These are phyloP conservation scores for Batillaria attramentaria DNA, from an alignment of 1,140 invertebrate species.

Conservation along the genomic window DNA sequence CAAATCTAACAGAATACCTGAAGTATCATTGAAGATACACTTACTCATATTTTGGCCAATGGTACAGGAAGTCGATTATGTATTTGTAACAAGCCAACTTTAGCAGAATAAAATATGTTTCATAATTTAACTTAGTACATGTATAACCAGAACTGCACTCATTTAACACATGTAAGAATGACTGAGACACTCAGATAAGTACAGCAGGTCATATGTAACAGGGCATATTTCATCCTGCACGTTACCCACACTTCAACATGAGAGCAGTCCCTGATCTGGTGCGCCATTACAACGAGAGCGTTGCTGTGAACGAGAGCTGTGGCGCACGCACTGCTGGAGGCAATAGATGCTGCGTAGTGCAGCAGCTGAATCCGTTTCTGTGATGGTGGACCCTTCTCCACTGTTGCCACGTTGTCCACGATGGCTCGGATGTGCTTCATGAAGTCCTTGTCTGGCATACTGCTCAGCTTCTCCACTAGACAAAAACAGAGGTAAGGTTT, in stretches of 20 bases:
- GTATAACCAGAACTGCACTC: background rate
- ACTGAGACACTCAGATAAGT: too few species aligned
- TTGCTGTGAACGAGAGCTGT: constrained; percentile 50
- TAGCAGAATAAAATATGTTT: background rate
- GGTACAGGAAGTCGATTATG: too few species aligned
- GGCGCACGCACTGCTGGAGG: constrained; percentile 50
- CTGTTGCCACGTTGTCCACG: constrained; percentile 53
- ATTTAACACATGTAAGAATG: background rate
- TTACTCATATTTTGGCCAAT: too few species aligned
- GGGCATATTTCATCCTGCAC: too few species aligned
- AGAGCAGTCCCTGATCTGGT: constrained; percentile 65
- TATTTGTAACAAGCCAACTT: too few species aligned
- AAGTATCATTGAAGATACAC: too few species aligned
- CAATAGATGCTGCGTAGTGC: constrained; percentile 65
- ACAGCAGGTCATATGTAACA: too few species aligned
- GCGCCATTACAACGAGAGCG: constrained; percentile 54
- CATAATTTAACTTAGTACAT: constrained; percentile 2
- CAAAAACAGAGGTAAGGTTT: constrained; percentile 29
- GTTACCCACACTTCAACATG: constrained; percentile 70
- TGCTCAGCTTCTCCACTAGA: constrained; percentile 63
- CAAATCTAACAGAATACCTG: too few species aligned
- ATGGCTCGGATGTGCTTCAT: constrained; percentile 63
- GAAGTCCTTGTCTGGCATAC: constrained; percentile 65
- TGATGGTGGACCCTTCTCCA: constrained; percentile 68
- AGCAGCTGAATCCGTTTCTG: constrained; percentile 69